Evolutionary conservation across 1,140 invertebrate genomes (phyloP).

Genomic region (Ectropis grisescens): DNA sequence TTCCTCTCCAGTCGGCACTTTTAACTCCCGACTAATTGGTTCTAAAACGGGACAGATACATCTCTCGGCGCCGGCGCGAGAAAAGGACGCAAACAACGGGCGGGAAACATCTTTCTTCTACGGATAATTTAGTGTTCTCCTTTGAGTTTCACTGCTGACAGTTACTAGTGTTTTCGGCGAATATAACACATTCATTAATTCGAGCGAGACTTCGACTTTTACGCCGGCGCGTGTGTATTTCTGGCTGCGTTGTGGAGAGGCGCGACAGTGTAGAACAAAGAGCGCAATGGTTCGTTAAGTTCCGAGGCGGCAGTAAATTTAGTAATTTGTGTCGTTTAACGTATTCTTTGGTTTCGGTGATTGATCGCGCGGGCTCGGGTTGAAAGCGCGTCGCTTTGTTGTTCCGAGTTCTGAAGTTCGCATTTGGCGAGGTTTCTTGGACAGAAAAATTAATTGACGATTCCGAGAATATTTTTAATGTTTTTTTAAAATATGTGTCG

Average conservation of each 20-base stretch:
- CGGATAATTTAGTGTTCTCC: constrained; percentile 44
- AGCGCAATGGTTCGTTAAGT: constrained; percentile 44
- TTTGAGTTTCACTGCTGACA: constrained; percentile 50
- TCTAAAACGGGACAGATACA: constrained; percentile 28
- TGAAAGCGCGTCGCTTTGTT: too few relatives aligned
- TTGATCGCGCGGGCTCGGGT: constrained; percentile 3
- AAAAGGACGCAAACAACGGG: constrained; percentile 20
- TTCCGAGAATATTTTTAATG: too few relatives aligned
- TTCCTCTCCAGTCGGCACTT: constrained; percentile 39
- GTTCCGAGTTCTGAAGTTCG: too few relatives aligned
- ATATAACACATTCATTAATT: constrained; percentile 40
- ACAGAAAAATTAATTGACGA: too few relatives aligned
- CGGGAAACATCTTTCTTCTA: constrained; percentile 55
- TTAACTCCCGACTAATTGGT: constrained; percentile 46
- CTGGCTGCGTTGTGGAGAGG: too few relatives aligned
- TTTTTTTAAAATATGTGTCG: too few relatives aligned
- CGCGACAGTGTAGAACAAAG: too few relatives aligned
- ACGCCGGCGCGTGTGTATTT: too few relatives aligned
- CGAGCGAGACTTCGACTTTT: constrained; percentile 20
- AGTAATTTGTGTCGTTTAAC: constrained; percentile 19
- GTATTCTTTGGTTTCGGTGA: constrained; percentile 7
- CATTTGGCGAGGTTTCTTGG: too few relatives aligned
- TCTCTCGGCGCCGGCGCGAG: too few relatives aligned
- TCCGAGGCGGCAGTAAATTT: constrained; percentile 16
- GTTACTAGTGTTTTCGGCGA: constrained; percentile 53